These are phyloP conservation scores for Mesorhabditis belari DNA, from an alignment of 2,888 invertebrate genomes.

Conservation along the genomic window DNA sequence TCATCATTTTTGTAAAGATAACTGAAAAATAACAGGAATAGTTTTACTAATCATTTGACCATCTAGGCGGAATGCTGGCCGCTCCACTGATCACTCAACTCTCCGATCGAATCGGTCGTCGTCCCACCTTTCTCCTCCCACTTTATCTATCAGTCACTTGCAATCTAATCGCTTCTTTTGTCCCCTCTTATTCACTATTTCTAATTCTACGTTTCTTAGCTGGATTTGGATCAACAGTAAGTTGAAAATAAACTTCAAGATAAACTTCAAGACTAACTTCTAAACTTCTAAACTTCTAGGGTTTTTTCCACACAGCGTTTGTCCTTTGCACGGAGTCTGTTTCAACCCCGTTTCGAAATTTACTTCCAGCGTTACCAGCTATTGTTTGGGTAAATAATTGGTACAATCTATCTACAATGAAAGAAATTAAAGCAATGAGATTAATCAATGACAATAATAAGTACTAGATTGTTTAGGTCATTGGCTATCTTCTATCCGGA, in stretches of 20 bases:
- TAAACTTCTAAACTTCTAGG: no score
- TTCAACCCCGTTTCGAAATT: slow-evolving; percentile 22
- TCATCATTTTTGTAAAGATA: no score
- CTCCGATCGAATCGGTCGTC: slow-evolving; percentile 40
- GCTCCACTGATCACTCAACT: slow-evolving; percentile 41
- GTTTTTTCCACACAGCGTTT: slow-evolving; percentile 19
- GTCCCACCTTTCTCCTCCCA: slow-evolving; percentile 39
- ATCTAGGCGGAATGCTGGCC: slow-evolving; percentile 33
- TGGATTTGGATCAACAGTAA: slow-evolving; percentile 39
- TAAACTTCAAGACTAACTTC: no score
- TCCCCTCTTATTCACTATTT: slow-evolving; percentile 35
- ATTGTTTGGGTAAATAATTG: slow-evolving; percentile 20
- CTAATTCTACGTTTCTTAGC: slow-evolving; percentile 43
- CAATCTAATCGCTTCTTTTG: slow-evolving; percentile 37
- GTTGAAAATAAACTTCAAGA: no score
- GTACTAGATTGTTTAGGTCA: no score
- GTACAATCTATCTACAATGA: not conserved
- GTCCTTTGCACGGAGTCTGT: slow-evolving; percentile 32
- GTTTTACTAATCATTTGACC: not conserved
- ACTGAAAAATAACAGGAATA: no score
- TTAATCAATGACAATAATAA: no score
- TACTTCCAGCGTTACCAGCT: slow-evolving; percentile 23
- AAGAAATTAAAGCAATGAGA: no score
- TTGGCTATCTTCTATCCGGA: slow-evolving; percentile 46
- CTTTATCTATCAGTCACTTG: slow-evolving; percentile 36